phyloP scores from a whole-genome alignment of 2,113 vertebrate species.

The Hipposideros armiger region DNA sequence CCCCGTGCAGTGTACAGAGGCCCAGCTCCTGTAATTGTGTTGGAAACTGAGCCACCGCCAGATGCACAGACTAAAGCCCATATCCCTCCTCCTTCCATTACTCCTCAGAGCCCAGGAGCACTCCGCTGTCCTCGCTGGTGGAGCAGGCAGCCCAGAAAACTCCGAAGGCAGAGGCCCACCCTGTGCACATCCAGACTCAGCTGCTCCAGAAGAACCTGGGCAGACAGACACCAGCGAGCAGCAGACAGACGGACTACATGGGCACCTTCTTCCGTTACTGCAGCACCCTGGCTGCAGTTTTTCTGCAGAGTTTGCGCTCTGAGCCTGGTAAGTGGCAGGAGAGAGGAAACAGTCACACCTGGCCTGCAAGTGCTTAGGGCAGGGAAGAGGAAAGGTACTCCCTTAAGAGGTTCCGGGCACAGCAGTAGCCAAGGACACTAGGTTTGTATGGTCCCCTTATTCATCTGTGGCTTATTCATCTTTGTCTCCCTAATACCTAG shows the following conservation, averaged over 20 bases:
- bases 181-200: slow-evolving; percentile 91
- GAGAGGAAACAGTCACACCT: neutral
- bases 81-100: slow-evolving; percentile 3
- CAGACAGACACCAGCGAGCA: slow-evolving; percentile 79
- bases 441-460: neutral
- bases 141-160: slow-evolving; percentile 93
- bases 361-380: neutral
- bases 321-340: slow-evolving; percentile 89
- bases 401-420: neutral
- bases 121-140: slow-evolving; percentile 88
- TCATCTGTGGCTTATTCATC: neutral
- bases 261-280: slow-evolving; percentile 93
- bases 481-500: neutral
- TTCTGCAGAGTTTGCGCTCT: slow-evolving; percentile 91
- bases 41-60: slow-evolving; percentile 38
- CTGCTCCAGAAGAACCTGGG: slow-evolving; percentile 92
- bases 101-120: slow-evolving; percentile 87
- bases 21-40: neutral
- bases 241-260: slow-evolving; percentile 88
- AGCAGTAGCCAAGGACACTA: neutral
- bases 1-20: neutral
- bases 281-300: slow-evolving; percentile 91
- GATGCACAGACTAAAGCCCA: neutral
- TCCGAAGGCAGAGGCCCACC: slow-evolving; percentile 91
- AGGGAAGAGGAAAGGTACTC: neutral